Evolutionary conservation across 2,888 invertebrate genomes (phyloP).

Genomic region (Spilosoma lubricipeda): DNA sequence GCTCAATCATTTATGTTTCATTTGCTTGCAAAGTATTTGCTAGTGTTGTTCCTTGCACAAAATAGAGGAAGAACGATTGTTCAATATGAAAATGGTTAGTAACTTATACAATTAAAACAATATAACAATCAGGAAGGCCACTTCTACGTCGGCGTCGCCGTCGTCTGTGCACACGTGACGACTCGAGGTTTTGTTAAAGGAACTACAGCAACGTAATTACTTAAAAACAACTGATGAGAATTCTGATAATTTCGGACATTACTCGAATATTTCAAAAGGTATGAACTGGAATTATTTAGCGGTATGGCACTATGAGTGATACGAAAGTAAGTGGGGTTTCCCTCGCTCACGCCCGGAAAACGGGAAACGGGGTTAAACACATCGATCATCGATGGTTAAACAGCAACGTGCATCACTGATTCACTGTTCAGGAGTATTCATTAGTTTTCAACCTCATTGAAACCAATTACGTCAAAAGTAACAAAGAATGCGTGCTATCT

Average conservation of each 20-base stretch:
- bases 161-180: background rate
- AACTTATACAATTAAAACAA: background rate
- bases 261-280: background rate
- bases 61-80: background rate
- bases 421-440: background rate
- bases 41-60: background rate
- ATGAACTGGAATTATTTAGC: background rate
- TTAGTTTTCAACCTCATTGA: background rate
- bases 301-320: background rate
- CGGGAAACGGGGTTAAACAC: background rate
- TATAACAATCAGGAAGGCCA: background rate
- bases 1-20: background rate
- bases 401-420: background rate
- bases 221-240: background rate
- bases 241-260: background rate
- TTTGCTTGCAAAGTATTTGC: background rate
- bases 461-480: background rate
- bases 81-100: background rate
- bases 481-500: background rate
- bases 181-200: background rate
- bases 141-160: background rate
- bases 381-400: no score
- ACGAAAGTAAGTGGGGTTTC: background rate
- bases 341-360: no score
- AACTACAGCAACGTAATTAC: background rate